These are phyloP conservation scores for Hoplostethus mediterraneus DNA, from an alignment of 2,797 vertebrate species.

Conservation along the genomic window DNA sequence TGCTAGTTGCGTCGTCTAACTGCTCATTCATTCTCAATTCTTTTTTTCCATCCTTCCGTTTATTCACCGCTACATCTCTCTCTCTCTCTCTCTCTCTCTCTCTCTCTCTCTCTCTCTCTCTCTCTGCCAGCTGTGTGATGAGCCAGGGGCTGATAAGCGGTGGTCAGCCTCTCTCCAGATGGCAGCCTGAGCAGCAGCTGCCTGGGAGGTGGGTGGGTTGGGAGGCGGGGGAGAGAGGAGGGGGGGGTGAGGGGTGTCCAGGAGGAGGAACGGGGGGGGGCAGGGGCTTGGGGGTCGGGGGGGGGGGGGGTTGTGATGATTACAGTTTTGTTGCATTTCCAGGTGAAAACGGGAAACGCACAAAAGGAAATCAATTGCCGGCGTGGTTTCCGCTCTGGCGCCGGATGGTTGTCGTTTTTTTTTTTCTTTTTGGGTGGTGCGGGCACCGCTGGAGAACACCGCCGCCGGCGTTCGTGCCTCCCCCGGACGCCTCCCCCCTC, in stretches of 20 bases:
- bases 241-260: conserved; percentile 4
- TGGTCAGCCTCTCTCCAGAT: conserved; percentile 84
- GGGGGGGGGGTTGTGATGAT: conserved; percentile 60
- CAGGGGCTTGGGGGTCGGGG: too few relatives aligned
- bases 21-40: conserved; percentile 13
- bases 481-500: conserved; percentile 48
- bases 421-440: conserved; percentile 26
- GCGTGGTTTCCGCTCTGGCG: conserved; percentile 44
- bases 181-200: conserved; percentile 83
- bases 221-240: conserved; percentile 28
- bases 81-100: conserved; percentile 40
- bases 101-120: conserved; percentile 18
- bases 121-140: conserved; percentile 78
- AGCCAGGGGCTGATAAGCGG: conserved; percentile 83
- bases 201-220: conserved; percentile 57
- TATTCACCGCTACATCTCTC: conserved; percentile 44
- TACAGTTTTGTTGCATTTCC: conserved; percentile 78
- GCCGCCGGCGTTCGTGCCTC: conserved; percentile 41
- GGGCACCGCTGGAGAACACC: conserved; percentile 29
- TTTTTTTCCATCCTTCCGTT: conserved; percentile 17
- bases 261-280: conserved; percentile 29
- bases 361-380: conserved; percentile 78
- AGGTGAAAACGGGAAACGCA: conserved; percentile 74
- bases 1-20: conserved; percentile 19
- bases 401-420: conserved; percentile 51